phyloP scores from a whole-genome alignment of 2,888 invertebrate genomes.

The Thysanoteuthis rhombus region DNA sequence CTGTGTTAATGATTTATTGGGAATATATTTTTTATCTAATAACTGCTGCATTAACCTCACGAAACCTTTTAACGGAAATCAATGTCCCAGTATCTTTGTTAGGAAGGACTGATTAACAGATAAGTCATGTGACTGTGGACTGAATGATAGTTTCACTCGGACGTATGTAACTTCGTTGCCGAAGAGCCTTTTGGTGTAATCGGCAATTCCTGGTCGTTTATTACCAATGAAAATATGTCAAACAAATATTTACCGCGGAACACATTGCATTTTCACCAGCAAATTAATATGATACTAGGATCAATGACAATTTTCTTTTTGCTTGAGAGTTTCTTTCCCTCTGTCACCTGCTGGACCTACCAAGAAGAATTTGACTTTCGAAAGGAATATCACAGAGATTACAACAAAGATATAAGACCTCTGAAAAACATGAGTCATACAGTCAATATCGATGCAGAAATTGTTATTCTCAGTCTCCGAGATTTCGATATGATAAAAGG shows the following conservation, averaged over 20 bases:
- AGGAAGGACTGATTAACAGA: background rate
- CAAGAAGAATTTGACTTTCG: background rate
- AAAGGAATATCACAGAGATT: background rate
- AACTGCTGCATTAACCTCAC: background rate
- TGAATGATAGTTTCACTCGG: background rate
- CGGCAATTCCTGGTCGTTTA: background rate
- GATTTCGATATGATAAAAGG: background rate
- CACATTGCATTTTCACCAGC: background rate
- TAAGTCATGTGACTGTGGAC: background rate
- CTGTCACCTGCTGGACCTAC: background rate
- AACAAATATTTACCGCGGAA: too few relatives aligned
- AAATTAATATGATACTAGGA: background rate
- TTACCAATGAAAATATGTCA: too few relatives aligned
- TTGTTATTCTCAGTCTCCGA: background rate
- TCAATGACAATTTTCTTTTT: background rate
- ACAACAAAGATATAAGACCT: background rate
- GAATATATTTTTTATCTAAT: background rate
- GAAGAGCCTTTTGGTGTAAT: background rate
- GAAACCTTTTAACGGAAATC: background rate
- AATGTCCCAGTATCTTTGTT: background rate
- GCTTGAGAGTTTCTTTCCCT: background rate
- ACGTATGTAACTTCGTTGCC: background rate
- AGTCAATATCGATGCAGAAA: background rate
- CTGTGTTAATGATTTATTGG: too few relatives aligned
- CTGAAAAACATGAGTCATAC: background rate